phyloP scores from a whole-genome alignment of 1,140 invertebrate genomes.

The Drosophila subpulchrella region DNA sequence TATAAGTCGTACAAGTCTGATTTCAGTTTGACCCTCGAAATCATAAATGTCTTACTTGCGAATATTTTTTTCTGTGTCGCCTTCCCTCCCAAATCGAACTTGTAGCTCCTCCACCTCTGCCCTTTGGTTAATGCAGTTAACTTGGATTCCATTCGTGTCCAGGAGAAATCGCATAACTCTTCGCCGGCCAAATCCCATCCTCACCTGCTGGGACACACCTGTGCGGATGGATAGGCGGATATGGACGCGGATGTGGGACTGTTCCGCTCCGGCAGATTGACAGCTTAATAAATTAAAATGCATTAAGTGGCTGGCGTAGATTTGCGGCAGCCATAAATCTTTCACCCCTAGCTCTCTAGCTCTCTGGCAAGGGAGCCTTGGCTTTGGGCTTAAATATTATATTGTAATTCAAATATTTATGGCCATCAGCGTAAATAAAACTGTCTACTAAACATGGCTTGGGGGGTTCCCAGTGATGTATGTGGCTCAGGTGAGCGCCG shows the following conservation, averaged over 20 bases:
- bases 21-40: too few species aligned
- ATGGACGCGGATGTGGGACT: neutral
- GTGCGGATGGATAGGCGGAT: conserved; percentile 3
- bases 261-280: conserved; percentile 54
- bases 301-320: conserved; percentile 78
- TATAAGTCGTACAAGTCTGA: too few species aligned
- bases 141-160: conserved; percentile 29
- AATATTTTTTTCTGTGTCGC: neutral
- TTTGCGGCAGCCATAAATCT: conserved; percentile 79
- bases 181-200: conserved; percentile 15
- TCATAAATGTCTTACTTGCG: neutral
- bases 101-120: conserved; percentile 5
- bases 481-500: conserved; percentile 48
- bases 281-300: conserved; percentile 83
- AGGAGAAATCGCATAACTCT: conserved; percentile 32
- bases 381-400: conserved; percentile 77
- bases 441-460: conserved; percentile 68
- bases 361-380: conserved; percentile 6
- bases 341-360: conserved; percentile 27
- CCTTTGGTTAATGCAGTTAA: conserved; percentile 25
- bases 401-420: conserved; percentile 83
- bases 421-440: conserved; percentile 82
- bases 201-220: conserved; percentile 20
- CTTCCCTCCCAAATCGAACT: neutral
- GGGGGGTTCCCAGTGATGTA: conserved; percentile 49